These are phyloP conservation scores for Pionites leucogaster DNA, from an alignment of 2,113 vertebrate genomes.

Conservation along the genomic window DNA sequence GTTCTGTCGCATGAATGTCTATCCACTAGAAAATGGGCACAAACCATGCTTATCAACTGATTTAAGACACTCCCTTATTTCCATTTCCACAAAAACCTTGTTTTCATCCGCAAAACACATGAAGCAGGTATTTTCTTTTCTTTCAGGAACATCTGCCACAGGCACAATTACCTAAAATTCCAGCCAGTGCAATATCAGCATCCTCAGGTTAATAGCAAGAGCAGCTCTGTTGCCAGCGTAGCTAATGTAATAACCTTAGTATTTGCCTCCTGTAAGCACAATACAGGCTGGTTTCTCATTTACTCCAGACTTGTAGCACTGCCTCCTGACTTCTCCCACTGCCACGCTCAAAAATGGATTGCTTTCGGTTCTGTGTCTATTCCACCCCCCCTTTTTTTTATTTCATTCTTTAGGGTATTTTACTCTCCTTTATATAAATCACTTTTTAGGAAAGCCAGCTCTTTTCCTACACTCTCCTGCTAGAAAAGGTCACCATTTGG, in stretches of 20 bases:
- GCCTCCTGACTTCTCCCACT: neutral
- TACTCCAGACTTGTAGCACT: neutral
- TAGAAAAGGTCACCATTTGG: constrained; percentile 17
- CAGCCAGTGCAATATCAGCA: neutral
- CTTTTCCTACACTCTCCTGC: neutral
- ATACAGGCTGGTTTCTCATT: neutral
- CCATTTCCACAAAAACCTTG: neutral
- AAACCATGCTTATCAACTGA: neutral
- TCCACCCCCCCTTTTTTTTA: accelerated
- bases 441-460: neutral
- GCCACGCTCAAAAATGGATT: neutral
- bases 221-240: neutral
- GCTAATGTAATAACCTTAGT: neutral
- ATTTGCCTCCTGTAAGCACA: neutral
- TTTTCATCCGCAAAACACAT: neutral
- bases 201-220: neutral
- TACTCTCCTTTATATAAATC: neutral
- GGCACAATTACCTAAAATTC: neutral
- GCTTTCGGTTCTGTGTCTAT: neutral
- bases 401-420: neutral
- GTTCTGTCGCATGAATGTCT: neutral
- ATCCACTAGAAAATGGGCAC: neutral
- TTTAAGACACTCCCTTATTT: neutral
- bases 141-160: neutral
- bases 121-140: neutral